Base-by-base conservation (phyloP, 1,140 invertebrate genomes). In the Euwallacea similis region DNA sequence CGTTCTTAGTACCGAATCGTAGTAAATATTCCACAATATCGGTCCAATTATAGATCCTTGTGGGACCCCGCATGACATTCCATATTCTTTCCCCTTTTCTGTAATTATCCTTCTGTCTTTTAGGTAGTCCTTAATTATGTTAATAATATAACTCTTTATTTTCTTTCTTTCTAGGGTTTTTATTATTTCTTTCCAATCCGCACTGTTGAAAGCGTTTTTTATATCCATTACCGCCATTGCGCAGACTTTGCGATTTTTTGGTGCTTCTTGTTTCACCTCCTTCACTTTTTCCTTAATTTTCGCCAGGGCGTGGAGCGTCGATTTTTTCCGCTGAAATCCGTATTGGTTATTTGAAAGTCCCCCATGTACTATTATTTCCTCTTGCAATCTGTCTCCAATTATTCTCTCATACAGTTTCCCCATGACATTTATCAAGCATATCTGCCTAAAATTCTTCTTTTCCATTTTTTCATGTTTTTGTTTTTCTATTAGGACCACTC, bases 271-370 rank as follows among this genome's bases (percentile, higher is more conserved):
- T 7, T 47, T 47, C 11, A 7, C 11, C 11, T 11, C 11, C 7
- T 47, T 11, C 43, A 64, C 62, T 11, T 13, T 64, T 50, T 61
- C 61, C 21, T 47, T 71, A 0, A 80, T 62, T 41, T 65, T 55
- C 0, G 69, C 42, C n/a, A 80, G 67, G 0, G 79, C 78, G 50
- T 79, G 74, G 7, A 75, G 60, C 7, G 79, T 80, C 6, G 77
- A 80, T 54, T 60, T 64, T 6, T 75, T 75, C 63, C 61, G 61
- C 21, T 73, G 50, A 58, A 80, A 81, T 2, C 81, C 79, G 67
- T 66, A 80, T 71, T 80, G 80, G n/a, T 54, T 74, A 2, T n/a
- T 1, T 0, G 73, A 72, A 2, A 78, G 66, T 2, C 54, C 75
- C 10, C 16, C 66, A 1, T 7, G 7, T 1, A 11, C n/a, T 15